phyloP scores from a whole-genome alignment of 2,113 vertebrate species.

The Vidua chalybeata region DNA sequence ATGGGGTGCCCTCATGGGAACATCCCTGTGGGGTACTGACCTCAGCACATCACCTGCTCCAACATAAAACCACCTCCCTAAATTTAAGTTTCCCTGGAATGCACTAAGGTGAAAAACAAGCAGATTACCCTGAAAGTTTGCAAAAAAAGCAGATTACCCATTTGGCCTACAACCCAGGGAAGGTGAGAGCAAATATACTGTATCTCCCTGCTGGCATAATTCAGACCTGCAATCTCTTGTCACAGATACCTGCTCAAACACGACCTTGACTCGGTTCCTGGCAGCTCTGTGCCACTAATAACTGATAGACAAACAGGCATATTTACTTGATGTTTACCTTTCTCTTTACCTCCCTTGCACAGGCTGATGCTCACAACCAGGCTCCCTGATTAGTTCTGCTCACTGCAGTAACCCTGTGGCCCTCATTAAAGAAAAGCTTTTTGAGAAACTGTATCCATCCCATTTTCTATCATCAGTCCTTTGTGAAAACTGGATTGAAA shows the following conservation, averaged over 20 bases:
- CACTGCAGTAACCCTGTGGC: slow-evolving; percentile 12
- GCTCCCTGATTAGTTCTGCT: background rate
- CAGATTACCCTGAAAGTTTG: background rate
- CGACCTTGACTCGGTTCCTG: background rate
- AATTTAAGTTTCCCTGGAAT: background rate
- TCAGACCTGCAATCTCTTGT: background rate
- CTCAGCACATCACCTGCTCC: background rate
- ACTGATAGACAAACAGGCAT: background rate
- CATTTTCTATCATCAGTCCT: slow-evolving; percentile 17
- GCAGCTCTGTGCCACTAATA: background rate
- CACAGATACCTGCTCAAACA: slow-evolving; percentile 41
- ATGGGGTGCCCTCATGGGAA: fast-evolving
- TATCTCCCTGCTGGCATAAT: slow-evolving; percentile 14
- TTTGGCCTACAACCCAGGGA: fast-evolving
- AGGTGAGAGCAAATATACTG: background rate
- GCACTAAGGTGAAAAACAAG: background rate
- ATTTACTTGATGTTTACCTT: slow-evolving; percentile 43
- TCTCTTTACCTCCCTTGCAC: background rate
- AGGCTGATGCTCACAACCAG: background rate
- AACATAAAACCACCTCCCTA: background rate
- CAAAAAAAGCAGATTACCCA: background rate
- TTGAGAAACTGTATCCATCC: background rate
- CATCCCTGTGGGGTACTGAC: fast-evolving
- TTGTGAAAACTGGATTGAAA: slow-evolving; percentile 18
- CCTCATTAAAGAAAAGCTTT: slow-evolving; percentile 10